Base-by-base conservation (phyloP, 2,797 vertebrate genomes). In the Macroramphosus scolopax region DNA sequence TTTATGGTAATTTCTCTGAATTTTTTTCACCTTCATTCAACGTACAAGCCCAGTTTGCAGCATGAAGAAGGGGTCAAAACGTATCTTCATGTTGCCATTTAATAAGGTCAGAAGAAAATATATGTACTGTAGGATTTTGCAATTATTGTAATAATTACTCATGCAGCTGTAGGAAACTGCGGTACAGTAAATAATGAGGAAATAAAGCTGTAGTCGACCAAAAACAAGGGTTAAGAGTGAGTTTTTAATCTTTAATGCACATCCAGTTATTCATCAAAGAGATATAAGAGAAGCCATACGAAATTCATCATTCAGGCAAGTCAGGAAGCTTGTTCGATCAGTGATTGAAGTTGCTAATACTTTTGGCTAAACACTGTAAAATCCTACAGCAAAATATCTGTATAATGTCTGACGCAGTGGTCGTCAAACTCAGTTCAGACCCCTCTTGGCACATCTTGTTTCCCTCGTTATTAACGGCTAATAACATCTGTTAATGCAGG, bases 171-270 rank as follows among this genome's bases (percentile, higher is more conserved):
- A 22, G 20, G 20, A 22, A 22, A 22, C 3, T 22, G 20, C 20
- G n/a, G n/a, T n/a, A n/a, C n/a, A n/a, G n/a, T n/a, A n/a, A n/a
- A n/a, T n/a, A n/a, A n/a, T 22, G 6, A 35, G 9, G 30, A 45
- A 66, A 4, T 11, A 33, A 32, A 8, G 5, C 3, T 17, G 16
- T 3, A 1, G 11, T 30, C 20, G 24, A 26, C 14, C 61, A 44
- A 36, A 20, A 6, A 25, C 24, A 63, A 12, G 2, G 44, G 25
- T 61, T 61, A 68, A 29, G 17, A 57, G 13, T 55, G 17, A 5
- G 55, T 71, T 86, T n/a, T 83, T 83, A 80, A 77, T 86, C 3
- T 65, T 64, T 46, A 67, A 54, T 58, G 45, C 51, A 76, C 61
- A 77, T 81, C 39, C 31, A 63, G 55, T 59, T 72, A 65, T 60